Evolutionary conservation across 2,797 vertebrate species (phyloP), one percentile per base, ranked within the genome.

Genomic region (Tokudaia muenninki): DNA sequence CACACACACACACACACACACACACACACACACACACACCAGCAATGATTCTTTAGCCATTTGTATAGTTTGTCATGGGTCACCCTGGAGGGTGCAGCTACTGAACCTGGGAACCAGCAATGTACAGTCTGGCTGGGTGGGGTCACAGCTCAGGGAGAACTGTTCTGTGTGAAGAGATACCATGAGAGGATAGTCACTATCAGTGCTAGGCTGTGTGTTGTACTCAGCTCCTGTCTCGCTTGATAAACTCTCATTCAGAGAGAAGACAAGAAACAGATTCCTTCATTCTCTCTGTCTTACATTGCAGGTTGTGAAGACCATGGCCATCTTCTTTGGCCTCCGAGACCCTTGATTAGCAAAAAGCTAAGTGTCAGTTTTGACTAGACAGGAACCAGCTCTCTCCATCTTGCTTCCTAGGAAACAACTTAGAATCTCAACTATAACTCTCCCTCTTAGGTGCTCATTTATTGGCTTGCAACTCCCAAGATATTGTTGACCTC

Each of bases 361-460:
- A 22, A 67, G 31, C 44, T 12, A 61, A 91, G 11, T 77, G 29
- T 89, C n/a, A 63, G 31, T 34, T 16, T 78, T 47, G 65, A 3
- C 87, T 17, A 37, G 19, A 24, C 75, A 72, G 26, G 61, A 91
- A 91, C 57, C 63, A 41, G 34, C 57, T 77, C 63, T 82, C 57
- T 82, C 81, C 41, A 72, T 72, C 65, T 65, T 44, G 10, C 22
- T 89, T 94, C 37, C 67, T 55, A 75, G 0, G 63, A 50, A 90
- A 67, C 80, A 63, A 80, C 75, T 94, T 44, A 92, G 59, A 97
- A 87, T 14, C 79, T 78, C 72, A 92, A 26, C 80, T 86, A 87
- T 10, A 26, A 1, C 26, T 34, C 37, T 29, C 94, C 44, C 47
- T 88, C 41, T 29, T 29, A 31, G 37, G 50, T 65, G 16, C 22